Percentiles rank a stretch among this genome's conserved stretches.
Conservation (phyloP, 2,113 vertebrate genomes). For the Edolisoma coerulescens region DNA sequence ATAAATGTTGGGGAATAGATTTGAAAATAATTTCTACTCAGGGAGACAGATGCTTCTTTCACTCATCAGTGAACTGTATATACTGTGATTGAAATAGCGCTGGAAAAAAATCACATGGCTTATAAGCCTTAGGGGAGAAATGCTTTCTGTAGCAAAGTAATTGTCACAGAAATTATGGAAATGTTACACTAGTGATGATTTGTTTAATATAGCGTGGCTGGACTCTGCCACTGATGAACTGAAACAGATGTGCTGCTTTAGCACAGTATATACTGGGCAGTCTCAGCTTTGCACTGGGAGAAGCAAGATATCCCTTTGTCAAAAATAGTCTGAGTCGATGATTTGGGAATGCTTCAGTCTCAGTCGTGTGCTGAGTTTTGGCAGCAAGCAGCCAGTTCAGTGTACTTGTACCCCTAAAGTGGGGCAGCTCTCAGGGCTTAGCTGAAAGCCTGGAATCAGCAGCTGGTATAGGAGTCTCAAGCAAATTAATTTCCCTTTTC, state of each 20-base stretch:
- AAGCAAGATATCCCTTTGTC: neutral
- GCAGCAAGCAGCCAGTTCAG: neutral
- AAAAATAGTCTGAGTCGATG: neutral
- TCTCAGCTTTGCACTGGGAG: neutral
- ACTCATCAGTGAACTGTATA: slow-evolving; percentile 24
- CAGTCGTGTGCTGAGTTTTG: neutral
- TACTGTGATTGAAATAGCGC: slow-evolving; percentile 29
- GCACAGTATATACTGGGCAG: neutral
- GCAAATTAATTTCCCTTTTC: neutral
- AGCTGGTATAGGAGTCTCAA: neutral
- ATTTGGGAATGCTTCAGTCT: neutral
- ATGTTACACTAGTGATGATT: slow-evolving; percentile 59
- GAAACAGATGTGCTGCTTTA: slow-evolving; percentile 52
- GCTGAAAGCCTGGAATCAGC: neutral
- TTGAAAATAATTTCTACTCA: slow-evolving; percentile 32
- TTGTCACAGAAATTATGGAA: slow-evolving; percentile 63
- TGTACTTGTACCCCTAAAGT: neutral
- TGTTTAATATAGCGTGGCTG: slow-evolving; percentile 55
- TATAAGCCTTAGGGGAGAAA: slow-evolving; percentile 55
- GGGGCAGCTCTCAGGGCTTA: neutral
- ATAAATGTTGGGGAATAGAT: neutral
- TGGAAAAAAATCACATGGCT: slow-evolving; percentile 55
- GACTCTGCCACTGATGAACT: slow-evolving; percentile 38
- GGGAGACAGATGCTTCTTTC: slow-evolving; percentile 44
- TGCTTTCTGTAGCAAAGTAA: slow-evolving; percentile 50